Conservation (phyloP, 53 echinoderm and acorn worm species). For the Actinopyga echinites region DNA sequence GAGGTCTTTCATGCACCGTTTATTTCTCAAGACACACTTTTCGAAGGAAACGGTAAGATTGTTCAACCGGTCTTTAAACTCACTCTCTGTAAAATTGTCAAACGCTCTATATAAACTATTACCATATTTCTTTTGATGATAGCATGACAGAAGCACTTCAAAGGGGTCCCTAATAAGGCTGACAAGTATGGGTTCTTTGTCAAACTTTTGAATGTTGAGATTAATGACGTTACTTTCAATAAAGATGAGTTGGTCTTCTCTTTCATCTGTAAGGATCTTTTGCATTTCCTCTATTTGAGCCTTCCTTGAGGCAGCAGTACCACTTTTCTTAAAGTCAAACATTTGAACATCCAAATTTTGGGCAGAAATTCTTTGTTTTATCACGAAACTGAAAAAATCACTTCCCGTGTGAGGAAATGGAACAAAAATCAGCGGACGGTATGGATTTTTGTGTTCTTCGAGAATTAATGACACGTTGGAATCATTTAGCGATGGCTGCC, state of each 20-base stretch:
- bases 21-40: not conserved
- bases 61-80: not conserved
- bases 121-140: conserved; percentile 1
- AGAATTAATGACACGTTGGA: not conserved
- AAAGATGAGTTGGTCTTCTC: too few relatives aligned
- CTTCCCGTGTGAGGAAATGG: not conserved
- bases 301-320: too few relatives aligned
- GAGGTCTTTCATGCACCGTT: not conserved
- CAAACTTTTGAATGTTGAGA: too few relatives aligned
- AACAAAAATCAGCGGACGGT: not conserved
- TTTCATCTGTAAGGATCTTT: too few relatives aligned
- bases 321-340: not conserved
- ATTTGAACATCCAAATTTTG: not conserved
- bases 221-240: too few relatives aligned
- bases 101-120: not conserved
- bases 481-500: not conserved
- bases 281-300: too few relatives aligned
- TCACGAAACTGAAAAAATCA: not conserved
- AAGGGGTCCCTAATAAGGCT: not conserved
- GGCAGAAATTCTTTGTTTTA: not conserved
- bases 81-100: not conserved
- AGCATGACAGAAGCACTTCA: not conserved
- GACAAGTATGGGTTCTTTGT: not conserved
- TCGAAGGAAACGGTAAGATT: not conserved
- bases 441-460: not conserved